Evolutionary conservation across 1,140 invertebrate species (phyloP).

Genomic region (Drosophila ficusphila): DNA sequence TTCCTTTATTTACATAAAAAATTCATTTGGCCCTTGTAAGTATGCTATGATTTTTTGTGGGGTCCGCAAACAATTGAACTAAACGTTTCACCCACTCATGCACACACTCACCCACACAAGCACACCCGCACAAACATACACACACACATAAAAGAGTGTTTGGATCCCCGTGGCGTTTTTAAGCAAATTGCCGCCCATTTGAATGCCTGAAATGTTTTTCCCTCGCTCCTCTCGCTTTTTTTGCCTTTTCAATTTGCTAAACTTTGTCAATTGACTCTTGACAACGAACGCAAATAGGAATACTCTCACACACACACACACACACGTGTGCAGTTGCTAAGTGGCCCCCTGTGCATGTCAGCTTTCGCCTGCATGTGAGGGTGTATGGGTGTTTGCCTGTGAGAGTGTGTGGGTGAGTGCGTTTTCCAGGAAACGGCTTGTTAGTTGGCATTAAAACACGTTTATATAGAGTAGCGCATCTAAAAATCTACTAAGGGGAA

Average conservation of each 20-base stretch:
- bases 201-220: conserved; percentile 39
- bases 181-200: conserved; percentile 68
- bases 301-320: conserved; percentile 16
- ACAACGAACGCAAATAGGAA: conserved; percentile 64
- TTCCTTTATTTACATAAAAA: conserved; percentile 3
- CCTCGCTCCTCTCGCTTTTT: not conserved
- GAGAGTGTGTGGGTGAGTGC: not conserved
- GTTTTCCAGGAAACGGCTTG: conserved; percentile 48
- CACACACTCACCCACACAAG: not conserved
- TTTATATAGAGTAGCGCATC: conserved; percentile 10
- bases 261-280: conserved; percentile 81
- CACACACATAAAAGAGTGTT: conserved; percentile 15
- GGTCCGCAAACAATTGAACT: conserved; percentile 29
- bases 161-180: conserved; percentile 58
- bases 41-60: conserved; percentile 34
- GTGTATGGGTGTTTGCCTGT: conserved; percentile 8
- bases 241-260: conserved; percentile 55
- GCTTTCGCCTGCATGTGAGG: conserved; percentile 14
- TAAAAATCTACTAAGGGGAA: conserved; percentile 23
- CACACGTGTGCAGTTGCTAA: conserved; percentile 44
- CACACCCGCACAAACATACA: not conserved
- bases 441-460: conserved; percentile 56
- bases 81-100: conserved; percentile 38
- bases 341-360: conserved; percentile 63
- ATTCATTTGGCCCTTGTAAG: conserved; percentile 15